Percentiles rank a stretch among this genome's conserved stretches.
Conservation (phyloP, 2,113 vertebrate genomes). For the Amblyopsis rosae region DNA sequence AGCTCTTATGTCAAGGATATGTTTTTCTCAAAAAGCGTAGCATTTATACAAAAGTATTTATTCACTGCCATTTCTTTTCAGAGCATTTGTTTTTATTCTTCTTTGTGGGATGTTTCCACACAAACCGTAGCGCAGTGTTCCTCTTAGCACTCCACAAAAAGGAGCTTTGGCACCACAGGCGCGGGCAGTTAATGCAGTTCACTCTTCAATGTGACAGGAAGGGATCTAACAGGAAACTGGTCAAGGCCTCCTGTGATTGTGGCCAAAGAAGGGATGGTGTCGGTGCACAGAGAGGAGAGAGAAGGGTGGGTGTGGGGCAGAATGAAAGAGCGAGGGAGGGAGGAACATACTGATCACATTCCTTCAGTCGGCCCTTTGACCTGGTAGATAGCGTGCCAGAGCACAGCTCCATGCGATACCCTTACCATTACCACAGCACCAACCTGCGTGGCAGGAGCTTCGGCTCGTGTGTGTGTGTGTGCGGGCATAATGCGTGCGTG, state of each 20-base stretch:
- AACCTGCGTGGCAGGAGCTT: slow-evolving; percentile 53
- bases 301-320: background rate
- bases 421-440: slow-evolving; percentile 70
- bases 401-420: slow-evolving; percentile 70
- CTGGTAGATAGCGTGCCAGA: slow-evolving; percentile 58
- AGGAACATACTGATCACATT: slow-evolving; percentile 67
- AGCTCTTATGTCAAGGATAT: no score
- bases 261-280: slow-evolving; percentile 1
- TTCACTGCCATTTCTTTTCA: background rate
- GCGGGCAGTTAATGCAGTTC: background rate
- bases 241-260: slow-evolving; percentile 2
- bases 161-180: background rate
- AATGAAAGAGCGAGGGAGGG: slow-evolving; percentile 14
- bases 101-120: background rate
- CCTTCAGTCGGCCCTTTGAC: slow-evolving; percentile 45
- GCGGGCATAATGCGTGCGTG: background rate
- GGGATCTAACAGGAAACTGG: background rate
- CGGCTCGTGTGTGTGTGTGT: slow-evolving; percentile 5
- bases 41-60: background rate
- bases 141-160: no score
- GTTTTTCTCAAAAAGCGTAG: no score
- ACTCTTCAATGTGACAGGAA: background rate
- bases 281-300: background rate
- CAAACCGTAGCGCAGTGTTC: no score
- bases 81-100: background rate